Evolutionary conservation across 1,140 invertebrate genomes (phyloP).

Genomic region (Formica selysi): DNA sequence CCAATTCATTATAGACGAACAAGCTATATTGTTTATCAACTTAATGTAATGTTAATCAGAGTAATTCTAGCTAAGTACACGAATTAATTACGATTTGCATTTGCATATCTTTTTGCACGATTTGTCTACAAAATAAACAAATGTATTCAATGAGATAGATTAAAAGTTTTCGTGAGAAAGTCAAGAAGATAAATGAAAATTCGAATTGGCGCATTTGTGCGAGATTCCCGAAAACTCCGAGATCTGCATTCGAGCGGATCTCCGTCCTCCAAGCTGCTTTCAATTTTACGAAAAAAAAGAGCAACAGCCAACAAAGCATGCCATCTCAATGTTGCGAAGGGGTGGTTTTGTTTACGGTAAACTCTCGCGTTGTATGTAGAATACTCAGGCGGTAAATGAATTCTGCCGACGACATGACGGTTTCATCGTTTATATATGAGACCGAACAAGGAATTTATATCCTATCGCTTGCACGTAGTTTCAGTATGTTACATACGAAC

Average conservation of each 20-base stretch:
- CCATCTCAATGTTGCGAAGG: neutral
- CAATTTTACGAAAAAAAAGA: constrained; percentile 4
- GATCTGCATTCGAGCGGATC: neutral
- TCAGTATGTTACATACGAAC: neutral
- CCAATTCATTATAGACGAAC: neutral
- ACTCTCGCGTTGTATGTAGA: constrained; percentile 24
- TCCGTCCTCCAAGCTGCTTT: neutral
- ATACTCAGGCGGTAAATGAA: constrained; percentile 44
- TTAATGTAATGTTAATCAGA: neutral
- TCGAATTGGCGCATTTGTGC: constrained; percentile 18
- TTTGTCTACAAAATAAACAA: constrained; percentile 12
- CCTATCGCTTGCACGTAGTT: constrained; percentile 15
- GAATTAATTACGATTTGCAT: constrained; percentile 37
- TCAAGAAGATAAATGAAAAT: neutral
- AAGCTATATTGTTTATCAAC: neutral
- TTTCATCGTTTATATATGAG: constrained; percentile 19
- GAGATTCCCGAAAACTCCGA: neutral
- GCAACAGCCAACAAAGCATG: constrained; percentile 8
- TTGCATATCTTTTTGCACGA: neutral
- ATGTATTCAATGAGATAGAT: neutral
- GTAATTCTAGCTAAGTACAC: neutral
- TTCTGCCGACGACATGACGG: constrained; percentile 43
- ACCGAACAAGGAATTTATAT: constrained; percentile 35
- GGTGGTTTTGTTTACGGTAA: constrained; percentile 12
- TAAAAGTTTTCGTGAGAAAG: constrained; percentile 26